Evolutionary conservation across 2,797 vertebrate species (phyloP).

Genomic region (Mormyrus hasselquistii): DNA sequence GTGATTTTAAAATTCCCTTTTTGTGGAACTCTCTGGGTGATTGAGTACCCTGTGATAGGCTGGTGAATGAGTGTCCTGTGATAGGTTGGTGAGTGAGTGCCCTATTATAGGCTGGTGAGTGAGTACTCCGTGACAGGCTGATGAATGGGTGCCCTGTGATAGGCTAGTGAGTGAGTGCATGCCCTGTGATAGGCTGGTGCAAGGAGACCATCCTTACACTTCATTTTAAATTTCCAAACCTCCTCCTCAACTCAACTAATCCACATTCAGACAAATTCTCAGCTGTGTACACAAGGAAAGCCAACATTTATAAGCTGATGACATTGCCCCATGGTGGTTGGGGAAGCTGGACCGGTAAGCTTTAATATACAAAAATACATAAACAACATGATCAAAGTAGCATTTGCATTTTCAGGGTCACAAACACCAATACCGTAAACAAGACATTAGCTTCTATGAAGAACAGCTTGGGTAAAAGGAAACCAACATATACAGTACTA

Average conservation of each 20-base stretch:
- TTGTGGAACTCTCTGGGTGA: neutral
- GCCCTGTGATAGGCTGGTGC: neutral
- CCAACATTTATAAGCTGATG: neutral
- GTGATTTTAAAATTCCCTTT: neutral
- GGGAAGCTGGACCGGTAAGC: neutral
- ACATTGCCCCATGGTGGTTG: neutral
- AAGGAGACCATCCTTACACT: neutral
- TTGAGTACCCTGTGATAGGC: neutral
- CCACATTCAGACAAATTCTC: neutral
- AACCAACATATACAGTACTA: neutral
- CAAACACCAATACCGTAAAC: neutral
- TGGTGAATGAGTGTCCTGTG: neutral
- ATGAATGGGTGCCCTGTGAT: neutral
- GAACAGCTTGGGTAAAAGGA: neutral
- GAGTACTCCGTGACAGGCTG: neutral
- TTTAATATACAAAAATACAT: neutral
- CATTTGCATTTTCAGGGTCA: neutral
- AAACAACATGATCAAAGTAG: neutral
- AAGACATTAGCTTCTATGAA: neutral
- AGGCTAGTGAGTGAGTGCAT: neutral
- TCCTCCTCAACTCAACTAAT: neutral
- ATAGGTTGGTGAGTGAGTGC: neutral
- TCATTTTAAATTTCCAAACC: neutral
- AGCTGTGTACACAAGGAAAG: neutral
- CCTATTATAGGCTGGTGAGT: neutral